Evolutionary conservation across 2,888 invertebrate species (phyloP), one percentile per base, ranked within the genome.

Genomic region (Aphodius sticticus): DNA sequence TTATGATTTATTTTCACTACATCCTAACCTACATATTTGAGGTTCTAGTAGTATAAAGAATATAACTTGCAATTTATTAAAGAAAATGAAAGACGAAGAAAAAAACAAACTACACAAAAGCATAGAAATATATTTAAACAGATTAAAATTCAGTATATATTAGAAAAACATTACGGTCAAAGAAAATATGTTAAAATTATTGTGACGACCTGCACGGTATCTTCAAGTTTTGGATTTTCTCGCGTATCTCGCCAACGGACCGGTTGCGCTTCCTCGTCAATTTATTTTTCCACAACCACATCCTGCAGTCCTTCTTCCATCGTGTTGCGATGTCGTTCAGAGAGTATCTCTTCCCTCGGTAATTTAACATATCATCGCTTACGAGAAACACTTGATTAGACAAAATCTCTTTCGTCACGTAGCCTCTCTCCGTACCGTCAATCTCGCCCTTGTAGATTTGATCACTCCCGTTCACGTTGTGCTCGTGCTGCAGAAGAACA

Each of bases 251-350:
- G 0, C 83, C 85, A 69, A 87, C 82, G 5, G 88, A 87, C 74
- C 83, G 84, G 77, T 87, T 87, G 70, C 82, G 82, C 76, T 85
- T 86, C 76, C 83, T 82, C 74, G 85, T 84, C 6, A 82, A 78
- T 37, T 85, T 82, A 78, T 87, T 88, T 81, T 92, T 92, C 91
- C 91, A 94, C 78, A 94, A 88, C 90, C 94, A 94, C 90, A 91
- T 94, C 84, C 94, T 90, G 82, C 93, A 93, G 84, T 94, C 94
- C 86, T 94, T 94, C 86, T 94, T 94, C 93, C 93, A 94, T 81
- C 91, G 90, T 85, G 90, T 91, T 0, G 94, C 93, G 80, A 94
- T 93, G 85, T 94, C 92, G 76, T 88, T 90, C 0, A 92, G 88
- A n/a, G 91, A 90, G 84, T 92, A 92, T 82, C 87, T 89, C 81